Percentiles rank a stretch among this genome's conserved stretches.
These are phyloP conservation scores for Prionailurus viverrinus DNA, from an alignment of 2,113 vertebrate genomes.

Conservation along the genomic window DNA sequence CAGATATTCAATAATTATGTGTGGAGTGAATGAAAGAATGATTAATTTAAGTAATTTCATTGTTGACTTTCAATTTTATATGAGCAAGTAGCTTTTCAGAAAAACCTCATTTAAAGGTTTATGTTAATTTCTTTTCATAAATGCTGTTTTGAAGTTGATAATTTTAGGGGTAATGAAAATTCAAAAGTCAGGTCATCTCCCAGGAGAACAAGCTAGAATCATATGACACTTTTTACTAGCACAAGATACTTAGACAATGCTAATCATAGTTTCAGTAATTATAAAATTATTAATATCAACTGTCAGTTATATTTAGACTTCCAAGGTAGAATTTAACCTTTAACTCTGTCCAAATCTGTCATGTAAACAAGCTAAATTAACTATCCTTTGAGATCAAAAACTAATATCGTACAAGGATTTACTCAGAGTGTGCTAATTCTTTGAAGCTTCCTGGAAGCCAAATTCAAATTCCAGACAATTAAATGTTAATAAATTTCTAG, in stretches of 20 bases:
- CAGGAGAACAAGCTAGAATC: slow-evolving; percentile 53
- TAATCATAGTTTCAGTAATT: slow-evolving; percentile 77
- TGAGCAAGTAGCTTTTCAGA: slow-evolving; percentile 75
- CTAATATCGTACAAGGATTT: slow-evolving; percentile 76
- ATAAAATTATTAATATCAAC: slow-evolving; percentile 80
- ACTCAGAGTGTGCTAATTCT: slow-evolving; percentile 70
- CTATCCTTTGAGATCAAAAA: slow-evolving; percentile 75
- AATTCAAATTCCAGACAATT: slow-evolving; percentile 79
- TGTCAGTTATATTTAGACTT: slow-evolving; percentile 74
- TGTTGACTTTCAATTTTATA: slow-evolving; percentile 80
- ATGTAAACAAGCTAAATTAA: slow-evolving; percentile 81
- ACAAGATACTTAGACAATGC: slow-evolving; percentile 77
- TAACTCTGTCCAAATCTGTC: slow-evolving; percentile 73
- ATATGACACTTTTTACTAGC: slow-evolving; percentile 54
- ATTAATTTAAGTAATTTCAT: slow-evolving; percentile 82
- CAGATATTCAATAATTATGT: slow-evolving; percentile 67
- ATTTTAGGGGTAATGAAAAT: slow-evolving; percentile 83
- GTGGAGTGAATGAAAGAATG: slow-evolving; percentile 69
- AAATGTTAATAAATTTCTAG: slow-evolving; percentile 77
- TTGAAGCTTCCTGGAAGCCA: slow-evolving; percentile 69
- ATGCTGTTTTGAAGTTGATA: slow-evolving; percentile 79
- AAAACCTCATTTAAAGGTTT: slow-evolving; percentile 80
- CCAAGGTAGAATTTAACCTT: slow-evolving; percentile 65
- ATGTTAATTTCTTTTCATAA: slow-evolving; percentile 81
- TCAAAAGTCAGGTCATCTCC: slow-evolving; percentile 81